phyloP scores from a whole-genome alignment of 2,797 vertebrate genomes.

The Rousettus madagascariensis region DNA sequence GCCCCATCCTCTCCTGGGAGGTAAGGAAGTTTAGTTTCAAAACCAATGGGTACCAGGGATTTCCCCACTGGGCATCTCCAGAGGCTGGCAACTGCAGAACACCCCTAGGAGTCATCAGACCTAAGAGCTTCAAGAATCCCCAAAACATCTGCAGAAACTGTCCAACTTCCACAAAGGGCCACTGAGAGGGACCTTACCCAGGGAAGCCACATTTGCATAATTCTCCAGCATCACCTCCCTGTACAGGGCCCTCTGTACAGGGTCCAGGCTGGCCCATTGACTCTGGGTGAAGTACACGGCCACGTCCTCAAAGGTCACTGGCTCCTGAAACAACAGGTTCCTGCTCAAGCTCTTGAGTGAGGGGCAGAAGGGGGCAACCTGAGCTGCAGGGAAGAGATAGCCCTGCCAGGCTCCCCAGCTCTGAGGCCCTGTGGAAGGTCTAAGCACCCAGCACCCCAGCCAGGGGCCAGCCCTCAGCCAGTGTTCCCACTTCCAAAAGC shows the following conservation, averaged over 20 bases:
- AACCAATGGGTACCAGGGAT: neutral
- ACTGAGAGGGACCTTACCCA: conserved; percentile 30
- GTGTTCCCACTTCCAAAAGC: neutral
- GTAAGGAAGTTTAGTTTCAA: neutral
- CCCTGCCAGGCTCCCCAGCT: neutral
- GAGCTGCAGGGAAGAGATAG: neutral
- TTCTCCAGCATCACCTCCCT: conserved; percentile 69
- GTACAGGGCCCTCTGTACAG: conserved; percentile 25
- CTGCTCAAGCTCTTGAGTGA: neutral
- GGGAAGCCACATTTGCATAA: neutral
- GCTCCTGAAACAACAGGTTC: conserved; percentile 50
- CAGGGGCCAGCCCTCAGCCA: neutral
- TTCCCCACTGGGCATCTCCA: neutral
- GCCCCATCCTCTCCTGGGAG: neutral
- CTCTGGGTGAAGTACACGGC: conserved; percentile 55
- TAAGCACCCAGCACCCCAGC: neutral
- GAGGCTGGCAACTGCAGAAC: neutral
- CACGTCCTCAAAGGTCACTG: conserved; percentile 69
- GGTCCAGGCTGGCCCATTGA: conserved; percentile 47
- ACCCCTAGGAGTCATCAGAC: neutral
- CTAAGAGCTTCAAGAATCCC: neutral
- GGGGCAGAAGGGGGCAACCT: neutral
- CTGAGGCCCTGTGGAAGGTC: neutral
- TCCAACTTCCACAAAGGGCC: neutral
- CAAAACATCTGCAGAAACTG: neutral